Evolutionary conservation across 1,140 invertebrate species (phyloP), one percentile per base, ranked within the genome.

Genomic region (Caenorhabditis elegans): DNA sequence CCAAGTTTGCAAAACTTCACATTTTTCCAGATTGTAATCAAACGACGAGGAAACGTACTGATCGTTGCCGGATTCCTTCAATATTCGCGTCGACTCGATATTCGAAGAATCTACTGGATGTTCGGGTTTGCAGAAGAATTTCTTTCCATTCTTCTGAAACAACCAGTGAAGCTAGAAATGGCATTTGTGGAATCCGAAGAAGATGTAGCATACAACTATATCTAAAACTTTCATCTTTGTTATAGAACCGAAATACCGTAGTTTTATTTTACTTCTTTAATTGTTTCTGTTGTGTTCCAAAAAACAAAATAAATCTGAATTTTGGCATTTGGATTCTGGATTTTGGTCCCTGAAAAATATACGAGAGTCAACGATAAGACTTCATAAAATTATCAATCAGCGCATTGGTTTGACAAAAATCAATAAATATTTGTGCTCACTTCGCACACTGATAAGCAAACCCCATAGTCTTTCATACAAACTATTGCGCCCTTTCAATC

Each of bases 1-100:
- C n/a, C n/a, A n/a, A n/a, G n/a, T n/a, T n/a, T n/a, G n/a, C n/a
- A n/a, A n/a, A n/a, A n/a, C n/a, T n/a, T n/a, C n/a, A n/a, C n/a
- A n/a, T n/a, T n/a, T n/a, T n/a, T 89, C 82, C 55, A 89, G 88
- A 82, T 90, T 46, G 88, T 89, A 8, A 89, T 90, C 22, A 89
- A 89, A 84, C 84, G 89, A n/a, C 86, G 88, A 19, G 88, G 88
- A 22, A 89, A 89, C 70, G 60, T 85, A 3, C 83, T 88, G 4
- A 83, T 81, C 43, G 84, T 90, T 8, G 79, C 88, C 22, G 88
- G 88, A n/a, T 90, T 89, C 70, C 79, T 88, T 11, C 82, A 88
- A 46, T 82, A 85, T 75, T 78, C 48, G 10, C 79, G 51, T 0
- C 47, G 82, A 17, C 39, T 85, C 2, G 82, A 85, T 79, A 78